These are phyloP conservation scores for Pseudopodoces humilis DNA, from an alignment of 2,113 vertebrate species.

Conservation along the genomic window DNA sequence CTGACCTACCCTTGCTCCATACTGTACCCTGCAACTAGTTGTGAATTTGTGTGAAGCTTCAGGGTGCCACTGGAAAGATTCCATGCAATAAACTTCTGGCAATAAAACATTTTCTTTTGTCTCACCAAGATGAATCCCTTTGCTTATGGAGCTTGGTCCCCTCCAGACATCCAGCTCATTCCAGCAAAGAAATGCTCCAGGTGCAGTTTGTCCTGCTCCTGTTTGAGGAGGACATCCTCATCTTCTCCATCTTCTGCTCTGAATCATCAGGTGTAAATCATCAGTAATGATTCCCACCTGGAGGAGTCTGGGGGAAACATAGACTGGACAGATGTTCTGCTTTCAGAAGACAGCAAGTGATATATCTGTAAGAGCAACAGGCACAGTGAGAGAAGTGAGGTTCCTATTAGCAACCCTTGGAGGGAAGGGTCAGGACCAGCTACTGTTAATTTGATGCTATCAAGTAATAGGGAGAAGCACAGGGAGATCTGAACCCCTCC, in stretches of 20 bases:
- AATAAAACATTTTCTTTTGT: background rate
- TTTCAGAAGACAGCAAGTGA: background rate
- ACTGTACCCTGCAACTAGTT: background rate
- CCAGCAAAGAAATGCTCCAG: background rate
- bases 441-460: background rate
- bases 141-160: background rate
- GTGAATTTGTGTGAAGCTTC: background rate
- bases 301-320: background rate
- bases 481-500: background rate
- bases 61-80: background rate
- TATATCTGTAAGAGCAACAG: background rate
- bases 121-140: background rate
- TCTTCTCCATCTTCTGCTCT: background rate
- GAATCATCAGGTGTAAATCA: background rate
- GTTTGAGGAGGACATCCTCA: background rate
- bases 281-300: background rate
- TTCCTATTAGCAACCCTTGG: background rate
- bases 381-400: background rate
- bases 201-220: background rate
- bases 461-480: background rate
- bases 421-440: background rate
- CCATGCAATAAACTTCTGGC: background rate
- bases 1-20: background rate
- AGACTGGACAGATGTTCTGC: background rate
- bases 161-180: background rate